Base-by-base conservation (phyloP, 2,888 invertebrate species). In the Lobophora halterata region DNA sequence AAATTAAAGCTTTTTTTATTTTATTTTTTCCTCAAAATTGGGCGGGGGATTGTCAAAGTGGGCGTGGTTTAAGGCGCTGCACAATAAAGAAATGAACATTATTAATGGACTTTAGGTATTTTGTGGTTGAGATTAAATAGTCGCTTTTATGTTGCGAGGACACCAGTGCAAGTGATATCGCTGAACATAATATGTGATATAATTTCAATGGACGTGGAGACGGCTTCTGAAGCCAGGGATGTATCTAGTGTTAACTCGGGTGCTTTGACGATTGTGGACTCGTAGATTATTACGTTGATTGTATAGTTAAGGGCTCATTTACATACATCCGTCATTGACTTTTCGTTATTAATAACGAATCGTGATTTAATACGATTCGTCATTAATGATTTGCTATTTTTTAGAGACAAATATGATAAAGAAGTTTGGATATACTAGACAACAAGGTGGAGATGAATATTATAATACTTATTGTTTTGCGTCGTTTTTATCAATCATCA, bases 231-330 rank as follows among this genome's bases (percentile, higher is more conserved):
- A 81, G 86, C 82, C 86, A 74, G 77, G 79, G 63, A 79, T 83
- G 82, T 85, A 82, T 74, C 80, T 81, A 85, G 80, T 78, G 72
- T 78, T 79, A 85, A 86, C 76, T 80, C 85, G 82, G 87, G 87
- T 87, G 87, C 87, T 87, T 87, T 83, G 81, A 85, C 82, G 80
- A 85, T 83, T 83, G 83, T 83, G 85, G 82, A 85, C 71, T 80
- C 72, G 78, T 85, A 85, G 82, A 79, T 79, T 75, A 79, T 67
- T 68, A 70, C 61, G 71, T 76, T 76, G 68, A 77, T 80, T 80
- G 80, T 81, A 80, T 71, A 80, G 78, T 74, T 75, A 70, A 76
- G 74, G 46, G n/a, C n/a, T n/a, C n/a, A n/a, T n/a, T n/a, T n/a
- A n/a, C n/a, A n/a, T n/a, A n/a, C n/a, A n/a, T n/a, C n/a, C n/a